phyloP scores from a whole-genome alignment of 2,113 vertebrate species.

The Dicaeum eximium region DNA sequence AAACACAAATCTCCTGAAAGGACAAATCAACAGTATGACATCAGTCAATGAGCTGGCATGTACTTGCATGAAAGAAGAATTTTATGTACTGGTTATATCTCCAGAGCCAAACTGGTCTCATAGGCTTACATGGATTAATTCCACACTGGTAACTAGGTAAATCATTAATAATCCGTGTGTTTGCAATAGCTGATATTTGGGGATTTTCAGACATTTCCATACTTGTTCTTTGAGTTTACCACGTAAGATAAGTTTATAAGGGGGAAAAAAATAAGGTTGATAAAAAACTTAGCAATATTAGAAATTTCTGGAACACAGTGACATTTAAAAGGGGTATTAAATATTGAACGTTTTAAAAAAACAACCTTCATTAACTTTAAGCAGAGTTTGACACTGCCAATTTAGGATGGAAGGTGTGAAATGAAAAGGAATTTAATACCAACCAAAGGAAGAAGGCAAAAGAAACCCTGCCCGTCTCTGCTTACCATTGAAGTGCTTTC shows the following conservation, averaged over 20 bases:
- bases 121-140: neutral
- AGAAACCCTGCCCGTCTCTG: neutral
- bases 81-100: neutral
- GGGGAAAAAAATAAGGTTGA: neutral
- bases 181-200: neutral
- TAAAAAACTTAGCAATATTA: neutral
- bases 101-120: neutral
- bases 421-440: slow-evolving; percentile 40
- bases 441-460: neutral
- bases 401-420: slow-evolving; percentile 12
- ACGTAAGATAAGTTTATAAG: neutral
- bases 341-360: slow-evolving; percentile 35
- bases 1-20: neutral
- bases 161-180: neutral
- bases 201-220: neutral
- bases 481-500: neutral
- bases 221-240: neutral
- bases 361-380: slow-evolving; percentile 49
- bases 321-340: slow-evolving; percentile 26
- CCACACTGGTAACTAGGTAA: neutral
- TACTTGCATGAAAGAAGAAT: neutral
- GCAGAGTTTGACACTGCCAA: slow-evolving; percentile 16
- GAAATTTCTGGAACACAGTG: neutral
- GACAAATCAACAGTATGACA: neutral
- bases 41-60: neutral